These are phyloP conservation scores for Synergus umbraculus DNA, from an alignment of 2,888 invertebrate species.

Conservation along the genomic window DNA sequence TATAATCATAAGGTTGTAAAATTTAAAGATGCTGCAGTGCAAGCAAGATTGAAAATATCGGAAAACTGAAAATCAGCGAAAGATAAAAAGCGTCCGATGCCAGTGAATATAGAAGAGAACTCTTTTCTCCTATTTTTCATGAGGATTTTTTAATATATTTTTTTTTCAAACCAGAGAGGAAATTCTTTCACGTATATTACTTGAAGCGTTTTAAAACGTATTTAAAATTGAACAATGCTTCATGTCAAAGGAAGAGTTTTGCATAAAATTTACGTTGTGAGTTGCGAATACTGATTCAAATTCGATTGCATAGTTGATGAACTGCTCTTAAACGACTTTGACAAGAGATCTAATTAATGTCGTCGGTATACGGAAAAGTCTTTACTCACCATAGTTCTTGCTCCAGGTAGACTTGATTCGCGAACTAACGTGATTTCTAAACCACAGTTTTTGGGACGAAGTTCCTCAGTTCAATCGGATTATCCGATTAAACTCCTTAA, in stretches of 20 bases:
- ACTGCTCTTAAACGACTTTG: slow-evolving; percentile 29
- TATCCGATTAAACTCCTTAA: neutral
- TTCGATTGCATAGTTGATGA: slow-evolving; percentile 38
- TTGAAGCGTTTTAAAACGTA: slow-evolving; percentile 26
- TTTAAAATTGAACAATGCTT: slow-evolving; percentile 35
- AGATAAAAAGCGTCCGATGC: slow-evolving; percentile 10
- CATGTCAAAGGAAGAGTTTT: slow-evolving; percentile 34
- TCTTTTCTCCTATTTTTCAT: neutral
- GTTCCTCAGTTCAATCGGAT: neutral
- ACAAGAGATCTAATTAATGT: slow-evolving; percentile 31
- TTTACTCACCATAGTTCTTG: slow-evolving; percentile 31
- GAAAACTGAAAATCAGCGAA: slow-evolving; percentile 34
- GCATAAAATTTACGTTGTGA: slow-evolving; percentile 21
- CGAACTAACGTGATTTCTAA: neutral
- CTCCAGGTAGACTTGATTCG: neutral
- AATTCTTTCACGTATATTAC: neutral
- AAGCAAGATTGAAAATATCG: slow-evolving; percentile 32
- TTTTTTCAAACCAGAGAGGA: slow-evolving; percentile 9
- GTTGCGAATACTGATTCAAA: slow-evolving; percentile 24
- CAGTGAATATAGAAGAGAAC: slow-evolving; percentile 2
- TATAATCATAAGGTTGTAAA: neutral
- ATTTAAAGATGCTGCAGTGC: neutral
- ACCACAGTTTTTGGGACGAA: neutral
- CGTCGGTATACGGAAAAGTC: slow-evolving; percentile 2
- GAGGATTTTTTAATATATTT: neutral